phyloP scores from a whole-genome alignment of 1,140 invertebrate genomes.

The Bombus balteatus region DNA sequence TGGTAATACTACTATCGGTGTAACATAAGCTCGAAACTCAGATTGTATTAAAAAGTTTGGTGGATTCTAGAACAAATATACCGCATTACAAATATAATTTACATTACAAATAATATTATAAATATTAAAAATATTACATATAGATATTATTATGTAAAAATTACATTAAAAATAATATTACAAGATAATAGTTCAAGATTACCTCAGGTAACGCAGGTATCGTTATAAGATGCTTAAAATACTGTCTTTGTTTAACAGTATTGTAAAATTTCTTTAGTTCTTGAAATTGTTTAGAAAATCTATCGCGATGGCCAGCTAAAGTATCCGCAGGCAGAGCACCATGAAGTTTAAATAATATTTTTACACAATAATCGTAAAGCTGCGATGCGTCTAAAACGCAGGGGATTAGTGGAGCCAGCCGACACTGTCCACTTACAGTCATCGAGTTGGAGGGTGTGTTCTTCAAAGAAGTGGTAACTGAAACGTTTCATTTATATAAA shows the following conservation, averaged over 20 bases:
- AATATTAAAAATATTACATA: background rate
- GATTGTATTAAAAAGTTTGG: slow-evolving; percentile 97
- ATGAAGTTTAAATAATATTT: slow-evolving; percentile 97
- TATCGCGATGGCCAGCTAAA: slow-evolving; percentile 93
- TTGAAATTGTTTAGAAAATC: slow-evolving; percentile 95
- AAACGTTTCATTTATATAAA: slow-evolving; percentile 64
- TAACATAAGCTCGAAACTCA: slow-evolving; percentile 95
- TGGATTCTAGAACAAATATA: slow-evolving; percentile 86
- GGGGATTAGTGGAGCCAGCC: slow-evolving; percentile 97
- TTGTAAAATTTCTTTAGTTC: slow-evolving; percentile 96
- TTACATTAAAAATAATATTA: background rate
- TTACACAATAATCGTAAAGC: slow-evolving; percentile 97
- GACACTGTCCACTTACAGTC: slow-evolving; percentile 97
- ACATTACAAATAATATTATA: too few species aligned
- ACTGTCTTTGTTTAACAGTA: slow-evolving; percentile 96
- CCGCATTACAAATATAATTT: background rate
- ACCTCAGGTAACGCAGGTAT: slow-evolving; percentile 96
- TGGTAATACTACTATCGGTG: slow-evolving; percentile 95
- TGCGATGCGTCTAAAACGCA: slow-evolving; percentile 98
- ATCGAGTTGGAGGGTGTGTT: slow-evolving; percentile 97
- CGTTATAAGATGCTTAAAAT: slow-evolving; percentile 97
- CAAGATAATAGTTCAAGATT: slow-evolving; percentile 61
- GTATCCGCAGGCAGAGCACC: slow-evolving; percentile 94
- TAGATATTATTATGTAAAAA: background rate
- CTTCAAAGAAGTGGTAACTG: slow-evolving; percentile 97